These are phyloP conservation scores for Micoletzkya japonica DNA, from an alignment of 2,888 invertebrate genomes.

Conservation along the genomic window DNA sequence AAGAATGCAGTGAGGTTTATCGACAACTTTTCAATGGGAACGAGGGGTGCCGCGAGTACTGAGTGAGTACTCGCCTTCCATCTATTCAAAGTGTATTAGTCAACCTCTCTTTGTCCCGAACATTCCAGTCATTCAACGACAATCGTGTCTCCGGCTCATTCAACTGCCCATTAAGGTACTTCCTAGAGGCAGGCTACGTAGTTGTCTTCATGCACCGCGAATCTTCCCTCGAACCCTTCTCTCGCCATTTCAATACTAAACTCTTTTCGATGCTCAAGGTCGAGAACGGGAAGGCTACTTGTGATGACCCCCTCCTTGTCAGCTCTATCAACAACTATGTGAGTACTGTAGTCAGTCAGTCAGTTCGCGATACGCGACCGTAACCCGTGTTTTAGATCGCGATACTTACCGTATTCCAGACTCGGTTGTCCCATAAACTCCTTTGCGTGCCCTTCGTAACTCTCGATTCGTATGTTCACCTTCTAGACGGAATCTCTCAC, in stretches of 20 bases:
- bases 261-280: slow-evolving; percentile 46
- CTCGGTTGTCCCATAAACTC: background rate
- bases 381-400: background rate
- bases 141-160: no score
- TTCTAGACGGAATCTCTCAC: slow-evolving; percentile 37
- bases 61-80: slow-evolving; percentile 74
- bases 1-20: slow-evolving; percentile 96
- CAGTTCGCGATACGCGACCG: background rate
- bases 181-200: slow-evolving; percentile 79
- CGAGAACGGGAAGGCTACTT: slow-evolving; percentile 33
- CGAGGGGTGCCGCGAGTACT: slow-evolving; percentile 88
- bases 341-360: no score
- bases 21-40: slow-evolving; percentile 97
- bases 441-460: slow-evolving; percentile 52
- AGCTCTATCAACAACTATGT: slow-evolving; percentile 14
- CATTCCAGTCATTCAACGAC: no score
- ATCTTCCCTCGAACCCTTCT: slow-evolving; percentile 87
- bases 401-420: no score
- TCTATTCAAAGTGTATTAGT: no score
- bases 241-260: slow-evolving; percentile 77
- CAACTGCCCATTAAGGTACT: slow-evolving; percentile 71
- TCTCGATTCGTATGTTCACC: slow-evolving; percentile 52
- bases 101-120: no score
- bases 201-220: slow-evolving; percentile 90
- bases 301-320: slow-evolving; percentile 5